Base-by-base conservation (phyloP, 2,113 vertebrate genomes). In the Argyrosomus japonicus region DNA sequence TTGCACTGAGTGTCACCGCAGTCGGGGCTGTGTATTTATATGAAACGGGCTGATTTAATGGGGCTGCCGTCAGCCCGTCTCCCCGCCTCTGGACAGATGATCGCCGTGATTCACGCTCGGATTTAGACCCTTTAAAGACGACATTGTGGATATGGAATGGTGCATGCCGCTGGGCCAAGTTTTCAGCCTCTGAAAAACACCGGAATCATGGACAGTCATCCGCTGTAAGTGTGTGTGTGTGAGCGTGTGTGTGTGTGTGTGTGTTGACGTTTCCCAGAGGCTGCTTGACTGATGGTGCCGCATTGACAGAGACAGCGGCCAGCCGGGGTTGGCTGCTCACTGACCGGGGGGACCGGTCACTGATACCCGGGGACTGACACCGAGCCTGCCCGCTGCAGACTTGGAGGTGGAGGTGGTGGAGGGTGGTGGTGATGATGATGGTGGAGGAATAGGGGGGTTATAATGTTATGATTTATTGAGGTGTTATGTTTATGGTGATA, bases 171-270 rank as follows among this genome's bases (percentile, higher is more conserved):
- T 92, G 94, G 92, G 91, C 83, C 90, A 93, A 94, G 93, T 92
- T 93, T 93, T 89, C 90, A 94, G 95, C 92, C 95, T 93, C 93
- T 96, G 94, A 95, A 91, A 81, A 92, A 92, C 88, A 89, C 91
- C 93, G 91, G 93, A 95, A 93, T 93, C 73, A 97, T 97, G 96
- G 96, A 97, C 95, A 96, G 96, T 91, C 96, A 97, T 91, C 95
- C 96, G 88, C 94, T 96, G 96, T 97, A 91, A 97, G 96, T 95
- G 70, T 47, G 47, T 62, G 40, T 48, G 50, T 43, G 29, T 27
- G 58, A 0, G 62, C 36, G n/a, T 50, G 64, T 68, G 48, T 58
- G 75, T 70, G 70, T 50, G 71, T 69, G 47, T 58, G 75, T 70
- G 73, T 87, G 84, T 90, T 92, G 91, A 90, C 91, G 86, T 91